Evolutionary conservation across 2,888 invertebrate species (phyloP).

Genomic region (Melieria picta): DNA sequence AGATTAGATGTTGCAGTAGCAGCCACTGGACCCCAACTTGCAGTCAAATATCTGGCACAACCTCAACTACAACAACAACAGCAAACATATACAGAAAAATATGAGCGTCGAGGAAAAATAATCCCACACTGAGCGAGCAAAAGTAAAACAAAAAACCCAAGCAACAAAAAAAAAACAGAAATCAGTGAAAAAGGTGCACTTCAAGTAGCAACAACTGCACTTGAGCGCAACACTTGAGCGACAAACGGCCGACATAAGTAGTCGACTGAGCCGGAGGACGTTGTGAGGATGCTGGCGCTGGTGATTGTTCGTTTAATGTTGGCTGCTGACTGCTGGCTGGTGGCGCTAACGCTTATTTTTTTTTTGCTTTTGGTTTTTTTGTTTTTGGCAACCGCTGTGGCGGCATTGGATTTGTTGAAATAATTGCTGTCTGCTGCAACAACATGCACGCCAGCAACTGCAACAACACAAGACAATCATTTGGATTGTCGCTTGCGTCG

Average conservation of each 20-base stretch:
- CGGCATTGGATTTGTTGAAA: no score
- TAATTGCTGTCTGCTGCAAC: no score
- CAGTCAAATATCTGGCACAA: not conserved
- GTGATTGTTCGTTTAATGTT: slow-evolving; percentile 32
- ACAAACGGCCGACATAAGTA: slow-evolving; percentile 22
- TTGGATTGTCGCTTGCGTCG: no score
- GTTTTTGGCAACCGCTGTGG: no score
- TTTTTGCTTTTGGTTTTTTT: no score
- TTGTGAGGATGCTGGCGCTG: slow-evolving; percentile 23
- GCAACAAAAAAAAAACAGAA: not conserved
- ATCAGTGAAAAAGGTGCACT: slow-evolving; percentile 20
- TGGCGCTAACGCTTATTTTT: no score
- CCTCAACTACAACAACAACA: not conserved
- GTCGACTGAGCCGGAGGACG: not conserved
- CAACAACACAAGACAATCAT: no score
- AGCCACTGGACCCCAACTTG: no score
- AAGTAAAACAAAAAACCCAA: not conserved
- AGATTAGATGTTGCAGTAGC: no score
- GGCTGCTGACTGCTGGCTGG: no score
- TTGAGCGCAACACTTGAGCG: slow-evolving; percentile 41
- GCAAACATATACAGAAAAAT: not conserved
- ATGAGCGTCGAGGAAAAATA: not conserved
- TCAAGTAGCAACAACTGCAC: slow-evolving; percentile 45
- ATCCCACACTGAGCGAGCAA: not conserved
- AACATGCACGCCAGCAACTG: no score